Base-by-base conservation (phyloP, 2,888 invertebrate genomes). In the Nipponacmea schrenckii region DNA sequence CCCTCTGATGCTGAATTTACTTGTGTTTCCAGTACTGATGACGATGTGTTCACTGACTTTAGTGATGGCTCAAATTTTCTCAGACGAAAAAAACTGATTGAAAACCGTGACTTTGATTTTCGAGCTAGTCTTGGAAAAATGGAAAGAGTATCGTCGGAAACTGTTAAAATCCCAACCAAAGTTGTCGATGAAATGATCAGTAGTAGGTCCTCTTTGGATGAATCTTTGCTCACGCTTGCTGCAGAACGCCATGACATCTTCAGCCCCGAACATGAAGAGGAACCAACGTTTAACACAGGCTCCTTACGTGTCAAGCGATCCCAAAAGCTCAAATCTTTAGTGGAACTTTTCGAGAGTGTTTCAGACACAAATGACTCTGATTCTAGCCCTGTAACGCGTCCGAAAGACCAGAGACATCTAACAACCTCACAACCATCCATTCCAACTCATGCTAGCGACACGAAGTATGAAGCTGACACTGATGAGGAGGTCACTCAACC, bases 331-430 rank as follows among this genome's bases (percentile, higher is more conserved):
- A 78, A 83, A 67, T 83, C 80, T 68, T 62, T 85, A 50, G 79
- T 82, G 74, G 83, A 84, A 73, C 75, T 81, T 63, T 84, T 85
- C 80, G 85, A 85, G 74, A 80, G 76, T 10, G 80, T 73, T 20
- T 77, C 80, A 8, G 78, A 74, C 65, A 75, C 76, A 17, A 78
- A 76, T 62, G 64, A 76, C 44, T 76, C 77, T 17, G 73, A 74
- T 68, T 78, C 73, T 70, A 78, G 71, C 68, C 71, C 69, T 15
- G 73, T 67, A 12, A 67, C 46, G 26, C 46, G 46, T 14, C 67
- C 48, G 12, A 56, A 50, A 56, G 67, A 71, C 46, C 14, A 64
- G 26, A 67, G 73, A 2, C 69, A 70, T 17, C 72, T 75, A 46
- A 71, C 72, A 15, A 74, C 74, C 3, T 62, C 15, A 64, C 69